Conservation (phyloP, 2,888 invertebrate genomes). For the Eupithecia vulgata region DNA sequence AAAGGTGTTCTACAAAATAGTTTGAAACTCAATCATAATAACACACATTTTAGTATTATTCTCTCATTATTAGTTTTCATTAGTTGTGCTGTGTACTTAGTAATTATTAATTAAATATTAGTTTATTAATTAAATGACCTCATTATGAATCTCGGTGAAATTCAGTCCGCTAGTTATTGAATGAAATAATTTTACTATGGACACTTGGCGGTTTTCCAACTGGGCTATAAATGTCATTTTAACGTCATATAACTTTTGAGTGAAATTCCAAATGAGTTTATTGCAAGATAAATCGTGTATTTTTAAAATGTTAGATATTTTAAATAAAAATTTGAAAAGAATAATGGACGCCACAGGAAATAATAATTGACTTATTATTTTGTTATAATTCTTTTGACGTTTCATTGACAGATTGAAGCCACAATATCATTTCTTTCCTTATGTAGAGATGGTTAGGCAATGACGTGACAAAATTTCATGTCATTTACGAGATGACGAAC, state of each 20-base stretch:
- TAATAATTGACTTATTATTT: conserved; percentile 1
- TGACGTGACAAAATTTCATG: conserved; percentile 13
- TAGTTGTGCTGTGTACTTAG: conserved; percentile 84
- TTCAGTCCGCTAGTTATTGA: conserved; percentile 79
- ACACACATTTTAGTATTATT: conserved; percentile 71
- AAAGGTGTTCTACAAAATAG: conserved; percentile 30
- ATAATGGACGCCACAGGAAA: background rate
- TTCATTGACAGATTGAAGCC: background rate
- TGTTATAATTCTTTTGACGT: background rate
- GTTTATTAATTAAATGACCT: conserved; percentile 47
- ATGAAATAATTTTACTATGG: conserved; percentile 69
- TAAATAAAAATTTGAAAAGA: background rate
- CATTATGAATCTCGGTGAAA: conserved; percentile 68
- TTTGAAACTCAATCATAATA: conserved; percentile 58
- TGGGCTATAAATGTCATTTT: conserved; percentile 44
- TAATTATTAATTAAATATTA: conserved; percentile 52
- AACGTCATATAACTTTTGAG: conserved; percentile 30
- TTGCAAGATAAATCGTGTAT: background rate
- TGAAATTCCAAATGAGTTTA: conserved; percentile 22
- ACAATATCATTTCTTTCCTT: conserved; percentile 2
- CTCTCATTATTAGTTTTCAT: conserved; percentile 75
- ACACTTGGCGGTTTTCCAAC: conserved; percentile 57
- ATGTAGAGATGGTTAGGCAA: conserved; percentile 1
- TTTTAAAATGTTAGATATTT: conserved; percentile 3
- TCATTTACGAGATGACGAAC: conserved; percentile 13